These are phyloP conservation scores for Peromyscus nudipes DNA, from an alignment of 2,797 vertebrate species.

Conservation along the genomic window DNA sequence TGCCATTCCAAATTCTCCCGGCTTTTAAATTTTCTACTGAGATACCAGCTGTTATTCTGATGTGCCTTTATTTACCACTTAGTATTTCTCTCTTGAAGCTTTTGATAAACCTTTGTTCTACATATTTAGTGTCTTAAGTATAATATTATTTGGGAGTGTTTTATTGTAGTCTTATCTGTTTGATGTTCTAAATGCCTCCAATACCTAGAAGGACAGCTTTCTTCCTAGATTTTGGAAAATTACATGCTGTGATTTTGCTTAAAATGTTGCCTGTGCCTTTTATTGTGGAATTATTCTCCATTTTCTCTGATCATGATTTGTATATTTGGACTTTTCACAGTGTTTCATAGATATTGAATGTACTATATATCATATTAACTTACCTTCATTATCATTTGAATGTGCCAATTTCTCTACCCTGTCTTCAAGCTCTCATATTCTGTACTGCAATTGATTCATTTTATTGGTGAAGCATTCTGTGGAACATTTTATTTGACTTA, in stretches of 20 bases:
- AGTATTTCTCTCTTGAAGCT: background rate
- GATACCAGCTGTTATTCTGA: background rate
- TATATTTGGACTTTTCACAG: background rate
- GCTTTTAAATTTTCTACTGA: background rate
- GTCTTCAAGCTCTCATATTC: background rate
- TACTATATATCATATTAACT: background rate
- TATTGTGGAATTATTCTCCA: background rate
- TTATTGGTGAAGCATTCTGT: background rate
- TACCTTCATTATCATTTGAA: background rate
- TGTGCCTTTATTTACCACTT: background rate
- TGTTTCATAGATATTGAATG: background rate
- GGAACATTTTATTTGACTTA: background rate
- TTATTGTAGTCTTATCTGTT: background rate
- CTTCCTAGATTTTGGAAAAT: too few species aligned
- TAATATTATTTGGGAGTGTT: background rate
- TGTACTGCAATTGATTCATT: too few species aligned
- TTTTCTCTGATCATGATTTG: background rate
- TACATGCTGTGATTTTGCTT: background rate
- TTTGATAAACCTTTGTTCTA: background rate
- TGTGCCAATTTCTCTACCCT: background rate
- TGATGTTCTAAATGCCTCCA: background rate
- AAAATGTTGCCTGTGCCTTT: background rate
- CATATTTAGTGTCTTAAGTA: background rate
- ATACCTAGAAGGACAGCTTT: background rate
- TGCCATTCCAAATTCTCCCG: background rate